Percentiles rank a stretch among this genome's conserved stretches.
These are phyloP conservation scores for Lineus longissimus DNA, from an alignment of 1,140 invertebrate species.

Conservation along the genomic window DNA sequence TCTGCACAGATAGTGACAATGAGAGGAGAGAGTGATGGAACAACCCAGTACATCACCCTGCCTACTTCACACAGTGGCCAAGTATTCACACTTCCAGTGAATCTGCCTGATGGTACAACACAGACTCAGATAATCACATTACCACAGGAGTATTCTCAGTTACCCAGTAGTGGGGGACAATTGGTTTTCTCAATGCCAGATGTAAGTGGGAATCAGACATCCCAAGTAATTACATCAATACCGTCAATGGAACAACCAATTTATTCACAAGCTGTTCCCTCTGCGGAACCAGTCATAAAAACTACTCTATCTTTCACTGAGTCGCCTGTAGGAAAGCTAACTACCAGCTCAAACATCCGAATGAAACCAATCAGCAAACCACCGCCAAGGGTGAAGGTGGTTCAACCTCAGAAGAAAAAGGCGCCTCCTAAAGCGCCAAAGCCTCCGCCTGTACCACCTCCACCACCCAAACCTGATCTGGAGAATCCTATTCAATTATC, in stretches of 20 bases:
- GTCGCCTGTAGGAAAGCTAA: no score
- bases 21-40: not conserved
- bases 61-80: not conserved
- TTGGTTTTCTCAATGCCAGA: no score
- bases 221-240: no score
- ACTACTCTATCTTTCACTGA: no score
- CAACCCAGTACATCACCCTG: not conserved
- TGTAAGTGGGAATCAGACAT: no score
- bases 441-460: not conserved
- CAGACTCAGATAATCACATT: constrained; percentile 8
- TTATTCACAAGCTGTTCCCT: no score
- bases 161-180: not conserved
- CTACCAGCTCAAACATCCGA: no score
- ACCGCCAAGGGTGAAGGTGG: no score
- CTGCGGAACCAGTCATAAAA: no score
- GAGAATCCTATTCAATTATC: constrained; percentile 44
- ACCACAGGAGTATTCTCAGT: constrained; percentile 4
- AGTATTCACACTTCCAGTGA: not conserved
- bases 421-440: not conserved
- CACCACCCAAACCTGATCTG: constrained; percentile 31
- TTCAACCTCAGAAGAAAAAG: not conserved
- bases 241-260: no score
- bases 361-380: no score
- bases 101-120: constrained; percentile 2
- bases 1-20: not conserved